Evolutionary conservation across 2,888 invertebrate genomes (phyloP).

Genomic region (Xestia rhomboidea): DNA sequence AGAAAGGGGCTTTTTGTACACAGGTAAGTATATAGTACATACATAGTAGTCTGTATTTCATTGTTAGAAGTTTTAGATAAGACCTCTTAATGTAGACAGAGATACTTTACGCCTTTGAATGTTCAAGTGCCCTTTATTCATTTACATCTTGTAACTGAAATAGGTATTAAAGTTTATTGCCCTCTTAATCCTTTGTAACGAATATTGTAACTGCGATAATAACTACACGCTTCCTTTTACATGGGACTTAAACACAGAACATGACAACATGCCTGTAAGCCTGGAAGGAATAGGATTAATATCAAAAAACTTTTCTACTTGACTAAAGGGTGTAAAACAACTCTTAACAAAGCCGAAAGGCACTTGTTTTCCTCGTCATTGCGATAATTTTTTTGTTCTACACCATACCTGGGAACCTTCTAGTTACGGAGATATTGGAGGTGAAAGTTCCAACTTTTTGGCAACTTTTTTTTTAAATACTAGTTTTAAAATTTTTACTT

Average conservation of each 20-base stretch:
- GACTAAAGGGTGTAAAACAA: too few species aligned
- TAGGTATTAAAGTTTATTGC: not conserved
- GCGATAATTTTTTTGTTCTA: too few species aligned
- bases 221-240: not conserved
- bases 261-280: too few species aligned
- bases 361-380: too few species aligned
- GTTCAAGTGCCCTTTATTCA: not conserved
- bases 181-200: not conserved
- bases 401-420: too few species aligned
- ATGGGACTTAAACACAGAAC: not conserved
- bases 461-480: too few species aligned
- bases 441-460: too few species aligned
- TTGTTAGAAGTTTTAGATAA: slow-evolving; percentile 1
- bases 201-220: not conserved
- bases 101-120: slow-evolving; percentile 2
- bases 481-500: too few species aligned
- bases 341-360: too few species aligned
- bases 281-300: not conserved
- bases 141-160: not conserved
- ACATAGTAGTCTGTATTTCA: not conserved
- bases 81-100: not conserved
- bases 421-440: too few species aligned
- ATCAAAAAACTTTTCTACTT: too few species aligned
- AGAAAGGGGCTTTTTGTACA: not conserved
- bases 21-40: not conserved